A percentile compares a stretch with the other conserved stretches of the same genome.
These are phyloP conservation scores for Myiozetetes cayanensis DNA, from an alignment of 2,113 vertebrate genomes.

Conservation along the genomic window DNA sequence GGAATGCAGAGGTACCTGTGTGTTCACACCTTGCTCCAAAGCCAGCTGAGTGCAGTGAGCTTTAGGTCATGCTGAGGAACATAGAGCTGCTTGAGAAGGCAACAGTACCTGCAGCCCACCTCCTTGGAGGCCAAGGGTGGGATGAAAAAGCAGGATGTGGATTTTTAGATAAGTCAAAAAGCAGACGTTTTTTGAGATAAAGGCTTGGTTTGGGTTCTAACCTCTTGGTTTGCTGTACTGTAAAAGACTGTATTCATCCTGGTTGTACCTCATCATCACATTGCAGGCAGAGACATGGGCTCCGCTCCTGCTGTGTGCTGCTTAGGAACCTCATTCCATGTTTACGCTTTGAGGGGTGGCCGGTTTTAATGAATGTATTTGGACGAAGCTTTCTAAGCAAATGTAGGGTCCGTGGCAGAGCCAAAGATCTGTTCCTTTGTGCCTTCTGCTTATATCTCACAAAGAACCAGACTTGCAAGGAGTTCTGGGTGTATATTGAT, in stretches of 20 bases:
- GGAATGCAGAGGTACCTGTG: neutral
- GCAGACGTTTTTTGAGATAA: neutral
- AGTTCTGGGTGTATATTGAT: neutral
- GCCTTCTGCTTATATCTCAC: neutral
- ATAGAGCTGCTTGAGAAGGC: neutral
- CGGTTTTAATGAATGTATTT: neutral
- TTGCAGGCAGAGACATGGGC: neutral
- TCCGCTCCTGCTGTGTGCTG: neutral
- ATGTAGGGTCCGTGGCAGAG: neutral
- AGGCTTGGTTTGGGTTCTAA: fast-evolving
- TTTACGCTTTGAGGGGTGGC: neutral
- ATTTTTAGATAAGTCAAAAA: neutral
- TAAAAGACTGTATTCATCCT: neutral
- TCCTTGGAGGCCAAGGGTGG: neutral
- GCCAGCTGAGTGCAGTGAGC: neutral
- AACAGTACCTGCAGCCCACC: neutral
- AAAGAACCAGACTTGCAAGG: neutral
- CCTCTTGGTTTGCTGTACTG: neutral
- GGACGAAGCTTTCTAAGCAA: neutral
- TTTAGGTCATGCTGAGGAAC: neutral
- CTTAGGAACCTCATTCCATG: fast-evolving
- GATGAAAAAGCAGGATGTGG: neutral
- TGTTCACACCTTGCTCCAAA: neutral
- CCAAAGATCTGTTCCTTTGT: neutral
- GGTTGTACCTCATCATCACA: neutral